Conservation (phyloP, 2,113 vertebrate genomes). For the Columbina picui region DNA sequence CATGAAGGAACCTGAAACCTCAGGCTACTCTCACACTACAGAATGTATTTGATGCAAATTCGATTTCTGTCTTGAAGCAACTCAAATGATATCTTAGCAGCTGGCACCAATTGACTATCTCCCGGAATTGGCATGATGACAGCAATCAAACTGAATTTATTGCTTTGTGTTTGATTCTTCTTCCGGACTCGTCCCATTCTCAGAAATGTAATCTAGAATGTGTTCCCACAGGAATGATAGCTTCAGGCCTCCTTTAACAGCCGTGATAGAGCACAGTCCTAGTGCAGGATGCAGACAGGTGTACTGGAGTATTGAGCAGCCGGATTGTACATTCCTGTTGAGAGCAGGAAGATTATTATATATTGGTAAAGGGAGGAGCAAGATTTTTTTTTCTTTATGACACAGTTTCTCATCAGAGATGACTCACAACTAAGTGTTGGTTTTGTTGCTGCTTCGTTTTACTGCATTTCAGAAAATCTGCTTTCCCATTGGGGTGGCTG, state of each 20-base stretch:
- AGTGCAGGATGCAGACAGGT: not conserved
- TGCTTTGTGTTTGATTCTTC: slow-evolving; percentile 56
- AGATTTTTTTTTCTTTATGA: not conserved
- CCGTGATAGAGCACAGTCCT: not conserved
- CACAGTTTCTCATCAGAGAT: not conserved
- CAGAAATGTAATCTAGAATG: slow-evolving; percentile 54
- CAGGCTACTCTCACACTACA: not conserved
- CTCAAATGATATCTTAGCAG: slow-evolving; percentile 39
- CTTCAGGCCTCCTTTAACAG: not conserved
- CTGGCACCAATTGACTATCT: slow-evolving; percentile 57
- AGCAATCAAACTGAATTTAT: slow-evolving; percentile 66
- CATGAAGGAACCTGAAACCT: slow-evolving; percentile 1
- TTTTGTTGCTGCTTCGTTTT: not conserved
- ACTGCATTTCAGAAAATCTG: not conserved
- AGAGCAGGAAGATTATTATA: not conserved
- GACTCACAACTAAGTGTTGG: not conserved
- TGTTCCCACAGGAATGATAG: slow-evolving; percentile 15
- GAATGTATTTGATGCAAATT: slow-evolving; percentile 55
- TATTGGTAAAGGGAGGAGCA: not conserved
- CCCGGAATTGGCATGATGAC: slow-evolving; percentile 60
- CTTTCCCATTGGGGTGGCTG: not conserved
- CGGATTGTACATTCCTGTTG: not conserved
- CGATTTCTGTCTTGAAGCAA: slow-evolving; percentile 41
- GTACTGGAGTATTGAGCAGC: not conserved
- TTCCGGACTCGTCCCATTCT: slow-evolving; percentile 56